A percentile compares a stretch with the other conserved stretches of the same genome.
These are phyloP conservation scores for Calycopis cecrops DNA, from an alignment of 1,140 invertebrate species.

Conservation along the genomic window DNA sequence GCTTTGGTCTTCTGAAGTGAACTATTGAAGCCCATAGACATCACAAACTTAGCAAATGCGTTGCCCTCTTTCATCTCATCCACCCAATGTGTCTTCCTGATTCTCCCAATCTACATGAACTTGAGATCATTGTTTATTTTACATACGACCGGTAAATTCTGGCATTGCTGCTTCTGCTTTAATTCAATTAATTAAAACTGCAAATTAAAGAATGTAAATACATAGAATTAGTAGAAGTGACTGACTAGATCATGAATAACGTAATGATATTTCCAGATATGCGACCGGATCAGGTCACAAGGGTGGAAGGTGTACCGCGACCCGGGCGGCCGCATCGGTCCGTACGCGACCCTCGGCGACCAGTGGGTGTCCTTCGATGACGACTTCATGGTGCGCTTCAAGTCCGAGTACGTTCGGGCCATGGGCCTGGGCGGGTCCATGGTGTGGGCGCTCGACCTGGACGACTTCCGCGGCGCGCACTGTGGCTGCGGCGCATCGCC, in stretches of 20 bases:
- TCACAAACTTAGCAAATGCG: too few species aligned
- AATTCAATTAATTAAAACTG: too few species aligned
- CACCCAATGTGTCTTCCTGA: too few species aligned
- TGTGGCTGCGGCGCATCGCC: constrained; percentile 89
- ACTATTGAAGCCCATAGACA: too few species aligned
- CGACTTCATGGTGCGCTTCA: constrained; percentile 81
- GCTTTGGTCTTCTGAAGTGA: too few species aligned
- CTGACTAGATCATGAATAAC: neutral
- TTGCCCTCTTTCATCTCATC: too few species aligned
- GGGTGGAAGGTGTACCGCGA: constrained; percentile 84
- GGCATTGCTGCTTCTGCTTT: too few species aligned
- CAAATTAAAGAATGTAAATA: too few species aligned
- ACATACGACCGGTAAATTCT: too few species aligned
- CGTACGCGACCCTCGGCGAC: constrained; percentile 83
- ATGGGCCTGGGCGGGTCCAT: constrained; percentile 88
- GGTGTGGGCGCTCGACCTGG: constrained; percentile 90
- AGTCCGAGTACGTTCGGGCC: constrained; percentile 84
- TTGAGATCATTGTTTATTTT: too few species aligned
- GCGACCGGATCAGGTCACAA: constrained; percentile 78
- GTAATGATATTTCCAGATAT: constrained; percentile 74
- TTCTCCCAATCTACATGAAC: too few species aligned
- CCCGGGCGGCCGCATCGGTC: constrained; percentile 81
- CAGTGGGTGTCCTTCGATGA: constrained; percentile 93
- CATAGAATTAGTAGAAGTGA: too few species aligned
- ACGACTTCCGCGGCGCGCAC: constrained; percentile 81